These are phyloP conservation scores for Hiodon alosoides DNA, from an alignment of 2,113 vertebrate species.

Conservation along the genomic window DNA sequence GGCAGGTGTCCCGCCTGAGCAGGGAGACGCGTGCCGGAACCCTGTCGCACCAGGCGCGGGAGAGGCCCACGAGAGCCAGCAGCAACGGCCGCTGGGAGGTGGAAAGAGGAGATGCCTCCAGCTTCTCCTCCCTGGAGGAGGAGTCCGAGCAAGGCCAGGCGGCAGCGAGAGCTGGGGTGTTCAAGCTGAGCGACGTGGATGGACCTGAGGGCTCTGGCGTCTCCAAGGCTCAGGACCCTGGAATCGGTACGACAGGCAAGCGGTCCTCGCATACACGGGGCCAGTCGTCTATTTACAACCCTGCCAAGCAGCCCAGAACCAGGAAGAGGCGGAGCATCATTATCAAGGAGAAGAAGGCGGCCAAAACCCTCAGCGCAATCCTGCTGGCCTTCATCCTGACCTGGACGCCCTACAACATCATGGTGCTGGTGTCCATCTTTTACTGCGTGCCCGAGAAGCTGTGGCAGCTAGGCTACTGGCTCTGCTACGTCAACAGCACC, in stretches of 20 bases:
- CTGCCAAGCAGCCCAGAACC: conserved; percentile 37
- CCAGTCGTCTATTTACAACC: neutral
- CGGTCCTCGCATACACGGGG: conserved; percentile 10
- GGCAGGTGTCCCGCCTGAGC: conserved; percentile 27
- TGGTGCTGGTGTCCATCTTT: conserved; percentile 72
- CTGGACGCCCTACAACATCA: conserved; percentile 75
- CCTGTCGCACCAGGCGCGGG: conserved; percentile 5
- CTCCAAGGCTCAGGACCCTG: neutral
- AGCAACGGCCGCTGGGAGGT: conserved; percentile 54
- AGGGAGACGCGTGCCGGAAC: conserved; percentile 28
- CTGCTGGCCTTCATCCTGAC: conserved; percentile 72
- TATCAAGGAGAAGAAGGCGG: conserved; percentile 71
- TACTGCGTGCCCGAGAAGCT: conserved; percentile 61
- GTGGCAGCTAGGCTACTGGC: conserved; percentile 75
- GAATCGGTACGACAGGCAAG: conserved; percentile 8
- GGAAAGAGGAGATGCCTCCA: conserved; percentile 56
- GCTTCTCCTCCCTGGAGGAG: conserved; percentile 60
- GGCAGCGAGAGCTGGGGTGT: conserved; percentile 36
- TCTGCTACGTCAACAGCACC: conserved; percentile 75
- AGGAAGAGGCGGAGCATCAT: conserved; percentile 60
- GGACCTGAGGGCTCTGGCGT: conserved; percentile 13
- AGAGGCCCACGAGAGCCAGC: conserved; percentile 24
- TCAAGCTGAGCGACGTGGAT: conserved; percentile 37
- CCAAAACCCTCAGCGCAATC: conserved; percentile 68
- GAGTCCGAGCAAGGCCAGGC: conserved; percentile 51